Evolutionary conservation across 1,140 invertebrate species (phyloP).

Genomic region (Stegodyphus dumicola): DNA sequence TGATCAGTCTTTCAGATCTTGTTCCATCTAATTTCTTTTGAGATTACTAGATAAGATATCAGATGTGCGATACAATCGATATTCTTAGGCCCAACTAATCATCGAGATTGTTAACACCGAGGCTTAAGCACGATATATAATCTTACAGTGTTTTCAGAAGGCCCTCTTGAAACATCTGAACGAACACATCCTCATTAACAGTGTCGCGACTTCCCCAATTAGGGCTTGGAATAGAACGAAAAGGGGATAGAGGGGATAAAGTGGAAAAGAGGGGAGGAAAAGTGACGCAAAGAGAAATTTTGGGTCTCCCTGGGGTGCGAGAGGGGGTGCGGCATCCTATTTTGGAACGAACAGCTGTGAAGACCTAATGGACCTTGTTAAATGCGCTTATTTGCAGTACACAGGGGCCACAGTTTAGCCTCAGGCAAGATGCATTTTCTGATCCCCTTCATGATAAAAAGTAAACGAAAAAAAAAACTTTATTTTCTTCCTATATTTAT

Average conservation of each 20-base stretch:
- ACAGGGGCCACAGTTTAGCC: conserved; percentile 42
- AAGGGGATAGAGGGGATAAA: neutral
- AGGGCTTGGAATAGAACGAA: neutral
- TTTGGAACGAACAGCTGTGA: conserved; percentile 50
- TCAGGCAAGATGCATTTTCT: conserved; percentile 14
- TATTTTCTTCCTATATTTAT: neutral
- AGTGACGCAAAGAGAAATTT: conserved; percentile 18
- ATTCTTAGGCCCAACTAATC: no score
- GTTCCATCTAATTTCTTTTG: no score
- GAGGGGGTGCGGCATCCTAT: neutral
- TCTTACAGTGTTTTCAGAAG: no score
- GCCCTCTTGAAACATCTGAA: neutral
- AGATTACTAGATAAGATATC: no score
- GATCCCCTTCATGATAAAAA: conserved; percentile 45
- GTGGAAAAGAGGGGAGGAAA: conserved; percentile 9
- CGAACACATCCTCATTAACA: conserved; percentile 26
- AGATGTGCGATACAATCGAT: no score
- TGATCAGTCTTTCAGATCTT: no score
- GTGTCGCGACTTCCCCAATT: conserved; percentile 28
- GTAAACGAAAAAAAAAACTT: conserved; percentile 12
- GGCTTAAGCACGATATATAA: no score
- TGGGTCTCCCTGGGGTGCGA: neutral
- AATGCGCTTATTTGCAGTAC: conserved; percentile 60
- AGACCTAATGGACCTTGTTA: conserved; percentile 60
- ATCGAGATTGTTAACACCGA: no score